Percentiles rank a stretch among this genome's conserved stretches.
Conservation (phyloP, 2,888 invertebrate genomes). For the Oscheius myriophilus region DNA sequence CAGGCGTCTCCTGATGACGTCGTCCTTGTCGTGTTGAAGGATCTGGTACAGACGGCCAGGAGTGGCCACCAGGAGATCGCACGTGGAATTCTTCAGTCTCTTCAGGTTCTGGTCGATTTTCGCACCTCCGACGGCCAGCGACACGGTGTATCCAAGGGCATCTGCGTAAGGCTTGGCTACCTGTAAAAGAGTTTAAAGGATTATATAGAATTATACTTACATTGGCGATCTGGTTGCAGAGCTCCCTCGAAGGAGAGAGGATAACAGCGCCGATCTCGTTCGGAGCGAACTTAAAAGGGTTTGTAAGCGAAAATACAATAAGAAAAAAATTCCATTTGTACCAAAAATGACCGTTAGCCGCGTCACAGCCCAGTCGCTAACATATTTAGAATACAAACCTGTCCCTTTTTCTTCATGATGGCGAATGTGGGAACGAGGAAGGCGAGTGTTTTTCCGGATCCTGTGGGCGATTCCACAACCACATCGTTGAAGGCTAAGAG, state of each 20-base stretch:
- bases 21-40: conserved; percentile 53
- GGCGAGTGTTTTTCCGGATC: conserved; percentile 96
- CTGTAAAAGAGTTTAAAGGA: conserved; percentile 12
- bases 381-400: conserved; percentile 33
- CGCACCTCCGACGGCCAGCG: conserved; percentile 72
- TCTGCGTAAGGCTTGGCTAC: conserved; percentile 48
- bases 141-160: conserved; percentile 38
- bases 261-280: conserved; percentile 83
- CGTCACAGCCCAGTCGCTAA: too few relatives aligned
- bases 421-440: conserved; percentile 92
- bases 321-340: too few relatives aligned
- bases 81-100: conserved; percentile 58
- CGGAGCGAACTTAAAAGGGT: conserved; percentile 36
- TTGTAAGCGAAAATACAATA: neutral
- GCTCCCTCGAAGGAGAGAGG: conserved; percentile 92
- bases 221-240: conserved; percentile 86
- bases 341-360: too few relatives aligned
- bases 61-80: conserved; percentile 89
- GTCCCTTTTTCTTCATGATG: conserved; percentile 75
- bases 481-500: conserved; percentile 90
- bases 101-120: conserved; percentile 46
- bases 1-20: conserved; percentile 20
- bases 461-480: conserved; percentile 96
- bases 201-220: conserved; percentile 66
- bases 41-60: conserved; percentile 92